Evolutionary conservation across 1,140 invertebrate genomes (phyloP).

Genomic region (Anastrepha ludens): DNA sequence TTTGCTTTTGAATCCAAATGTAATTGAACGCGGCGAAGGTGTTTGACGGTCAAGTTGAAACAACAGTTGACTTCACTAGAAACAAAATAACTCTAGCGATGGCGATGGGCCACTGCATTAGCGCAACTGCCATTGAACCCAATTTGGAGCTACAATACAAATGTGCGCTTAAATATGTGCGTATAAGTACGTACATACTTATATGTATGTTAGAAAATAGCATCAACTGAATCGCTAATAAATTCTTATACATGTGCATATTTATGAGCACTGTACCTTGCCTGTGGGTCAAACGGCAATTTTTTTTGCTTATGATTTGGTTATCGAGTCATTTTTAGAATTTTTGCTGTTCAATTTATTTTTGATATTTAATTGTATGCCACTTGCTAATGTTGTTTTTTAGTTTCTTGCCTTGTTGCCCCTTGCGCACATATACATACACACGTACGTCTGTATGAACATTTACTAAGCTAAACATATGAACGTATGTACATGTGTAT

Average conservation of each 20-base stretch:
- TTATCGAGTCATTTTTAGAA: neutral
- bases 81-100: no score
- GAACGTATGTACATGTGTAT: neutral
- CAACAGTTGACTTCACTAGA: slow-evolving; percentile 7
- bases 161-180: neutral
- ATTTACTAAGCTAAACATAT: neutral
- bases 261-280: slow-evolving; percentile 43
- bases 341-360: neutral
- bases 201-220: slow-evolving; percentile 8
- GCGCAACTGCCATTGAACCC: slow-evolving; percentile 14
- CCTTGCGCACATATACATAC: neutral
- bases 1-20: neutral
- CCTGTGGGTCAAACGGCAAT: neutral
- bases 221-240: neutral
- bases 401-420: neutral
- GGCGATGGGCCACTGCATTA: neutral
- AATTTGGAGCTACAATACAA: neutral
- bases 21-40: slow-evolving; percentile 38
- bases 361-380: neutral
- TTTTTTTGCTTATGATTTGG: slow-evolving; percentile 12
- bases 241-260: neutral
- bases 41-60: slow-evolving; percentile 47
- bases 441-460: neutral
- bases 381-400: neutral
- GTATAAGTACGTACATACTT: neutral